Evolutionary conservation across 2,113 vertebrate species (phyloP).

Genomic region (Isurus oxyrinchus): DNA sequence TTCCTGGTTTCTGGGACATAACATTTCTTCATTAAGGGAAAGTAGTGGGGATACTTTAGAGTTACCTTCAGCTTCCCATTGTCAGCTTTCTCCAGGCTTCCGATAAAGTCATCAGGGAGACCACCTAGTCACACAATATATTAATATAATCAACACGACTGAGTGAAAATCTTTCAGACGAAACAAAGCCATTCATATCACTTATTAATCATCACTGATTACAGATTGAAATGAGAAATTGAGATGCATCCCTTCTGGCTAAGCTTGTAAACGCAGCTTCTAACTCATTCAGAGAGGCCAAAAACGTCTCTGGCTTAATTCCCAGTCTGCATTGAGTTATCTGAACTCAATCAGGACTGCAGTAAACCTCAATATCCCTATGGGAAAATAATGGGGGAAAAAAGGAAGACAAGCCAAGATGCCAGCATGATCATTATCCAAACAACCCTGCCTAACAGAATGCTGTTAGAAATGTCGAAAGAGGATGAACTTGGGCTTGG

Average conservation of each 20-base stretch:
- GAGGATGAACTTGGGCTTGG: background rate
- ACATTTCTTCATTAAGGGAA: slow-evolving; percentile 95
- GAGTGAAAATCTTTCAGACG: background rate
- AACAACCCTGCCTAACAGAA: background rate
- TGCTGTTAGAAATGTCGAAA: background rate
- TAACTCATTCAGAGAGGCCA: background rate
- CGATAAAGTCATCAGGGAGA: slow-evolving; percentile 88
- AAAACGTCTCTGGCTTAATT: background rate
- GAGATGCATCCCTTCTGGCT: background rate
- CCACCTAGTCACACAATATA: slow-evolving; percentile 63
- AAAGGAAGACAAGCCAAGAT: background rate
- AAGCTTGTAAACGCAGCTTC: background rate
- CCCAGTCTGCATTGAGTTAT: background rate
- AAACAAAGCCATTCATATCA: background rate
- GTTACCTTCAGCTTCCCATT: slow-evolving; percentile 80
- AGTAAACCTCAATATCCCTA: background rate
- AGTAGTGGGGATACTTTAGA: slow-evolving; percentile 93
- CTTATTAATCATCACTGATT: background rate
- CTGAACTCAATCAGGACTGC: background rate
- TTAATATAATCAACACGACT: background rate
- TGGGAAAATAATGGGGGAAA: background rate
- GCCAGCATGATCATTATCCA: background rate
- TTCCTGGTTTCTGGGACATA: slow-evolving; percentile 76
- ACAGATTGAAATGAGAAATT: background rate
- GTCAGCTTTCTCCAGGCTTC: slow-evolving; percentile 75